These are phyloP conservation scores for Crossocerus cetratus DNA, from an alignment of 2,888 invertebrate genomes.

Conservation along the genomic window DNA sequence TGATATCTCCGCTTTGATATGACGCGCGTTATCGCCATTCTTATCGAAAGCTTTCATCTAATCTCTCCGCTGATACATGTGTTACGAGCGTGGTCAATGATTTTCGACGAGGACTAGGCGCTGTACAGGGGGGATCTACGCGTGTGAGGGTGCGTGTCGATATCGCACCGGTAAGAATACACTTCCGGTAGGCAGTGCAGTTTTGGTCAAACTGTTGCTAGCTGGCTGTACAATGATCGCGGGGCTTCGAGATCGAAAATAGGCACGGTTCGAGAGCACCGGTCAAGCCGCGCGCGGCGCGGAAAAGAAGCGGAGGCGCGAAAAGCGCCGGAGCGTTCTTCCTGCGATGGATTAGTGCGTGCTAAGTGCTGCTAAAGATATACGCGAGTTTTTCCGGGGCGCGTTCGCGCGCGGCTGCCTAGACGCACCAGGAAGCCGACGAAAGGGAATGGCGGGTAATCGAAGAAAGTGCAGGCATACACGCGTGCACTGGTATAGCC, in stretches of 20 bases:
- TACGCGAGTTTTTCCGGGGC: not conserved
- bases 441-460: not conserved
- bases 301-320: not conserved
- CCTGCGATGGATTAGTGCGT: not conserved
- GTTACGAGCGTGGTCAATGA: too few relatives aligned
- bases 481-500: not conserved
- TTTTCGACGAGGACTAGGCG: too few relatives aligned
- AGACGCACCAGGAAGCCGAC: not conserved
- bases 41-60: not conserved
- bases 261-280: too few relatives aligned
- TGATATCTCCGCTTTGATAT: not conserved
- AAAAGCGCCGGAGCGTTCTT: not conserved
- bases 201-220: too few relatives aligned
- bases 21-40: not conserved
- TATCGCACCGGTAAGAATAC: too few relatives aligned
- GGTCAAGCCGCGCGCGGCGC: not conserved
- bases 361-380: constrained; percentile 2
- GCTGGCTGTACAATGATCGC: too few relatives aligned
- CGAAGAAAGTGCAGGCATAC: constrained; percentile 1
- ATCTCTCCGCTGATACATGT: not conserved
- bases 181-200: too few relatives aligned
- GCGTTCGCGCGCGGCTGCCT: not conserved
- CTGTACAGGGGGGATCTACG: too few relatives aligned
- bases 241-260: too few relatives aligned
- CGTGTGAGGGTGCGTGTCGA: too few relatives aligned